A percentile compares a stretch with the other conserved stretches of the same genome.
Conservation (phyloP, 2,888 invertebrate species). For the Lepidochitona cinerea region DNA sequence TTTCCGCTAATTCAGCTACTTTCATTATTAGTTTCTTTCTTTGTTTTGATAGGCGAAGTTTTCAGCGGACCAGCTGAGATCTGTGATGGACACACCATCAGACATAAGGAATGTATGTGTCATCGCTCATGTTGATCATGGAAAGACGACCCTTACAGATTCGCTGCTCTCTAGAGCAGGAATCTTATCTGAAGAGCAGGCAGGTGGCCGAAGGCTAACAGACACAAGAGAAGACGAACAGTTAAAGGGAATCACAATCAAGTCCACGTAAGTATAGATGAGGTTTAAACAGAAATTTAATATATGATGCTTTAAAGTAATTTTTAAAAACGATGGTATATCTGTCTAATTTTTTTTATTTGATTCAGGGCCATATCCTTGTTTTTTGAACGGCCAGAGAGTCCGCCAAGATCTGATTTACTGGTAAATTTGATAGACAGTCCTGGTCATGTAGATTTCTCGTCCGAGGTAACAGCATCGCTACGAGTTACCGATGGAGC, state of each 20-base stretch:
- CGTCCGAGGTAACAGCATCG: slow-evolving; percentile 99
- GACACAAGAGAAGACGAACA: slow-evolving; percentile 99
- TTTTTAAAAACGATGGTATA: too few relatives aligned
- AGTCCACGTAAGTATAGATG: slow-evolving; percentile 94
- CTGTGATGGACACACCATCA: slow-evolving; percentile 99
- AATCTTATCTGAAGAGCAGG: slow-evolving; percentile 98
- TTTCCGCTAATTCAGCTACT: too few relatives aligned
- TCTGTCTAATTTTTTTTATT: too few relatives aligned
- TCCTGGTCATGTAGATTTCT: slow-evolving; percentile 99
- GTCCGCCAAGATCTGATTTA: slow-evolving; percentile 97
- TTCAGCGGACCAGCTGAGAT: slow-evolving; percentile 99
- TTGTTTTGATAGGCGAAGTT: slow-evolving; percentile 90
- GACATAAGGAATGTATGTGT: slow-evolving; percentile 99
- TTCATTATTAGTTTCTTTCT: background rate
- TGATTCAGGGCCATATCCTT: slow-evolving; percentile 93
- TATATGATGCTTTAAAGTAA: too few relatives aligned
- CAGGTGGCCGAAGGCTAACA: slow-evolving; percentile 98
- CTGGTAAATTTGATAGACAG: slow-evolving; percentile 99
- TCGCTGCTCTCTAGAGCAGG: slow-evolving; percentile 99
- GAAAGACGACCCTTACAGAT: slow-evolving; percentile 99
- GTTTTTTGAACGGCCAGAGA: slow-evolving; percentile 96
- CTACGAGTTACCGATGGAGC: slow-evolving; percentile 99
- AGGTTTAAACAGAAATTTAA: too few relatives aligned
- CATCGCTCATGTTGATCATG: slow-evolving; percentile 99
- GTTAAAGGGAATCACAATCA: slow-evolving; percentile 99